A percentile compares a stretch with the other conserved stretches of the same genome.
These are phyloP conservation scores for Leptinotarsa haldemani DNA, from an alignment of 2,888 invertebrate species.

Conservation along the genomic window DNA sequence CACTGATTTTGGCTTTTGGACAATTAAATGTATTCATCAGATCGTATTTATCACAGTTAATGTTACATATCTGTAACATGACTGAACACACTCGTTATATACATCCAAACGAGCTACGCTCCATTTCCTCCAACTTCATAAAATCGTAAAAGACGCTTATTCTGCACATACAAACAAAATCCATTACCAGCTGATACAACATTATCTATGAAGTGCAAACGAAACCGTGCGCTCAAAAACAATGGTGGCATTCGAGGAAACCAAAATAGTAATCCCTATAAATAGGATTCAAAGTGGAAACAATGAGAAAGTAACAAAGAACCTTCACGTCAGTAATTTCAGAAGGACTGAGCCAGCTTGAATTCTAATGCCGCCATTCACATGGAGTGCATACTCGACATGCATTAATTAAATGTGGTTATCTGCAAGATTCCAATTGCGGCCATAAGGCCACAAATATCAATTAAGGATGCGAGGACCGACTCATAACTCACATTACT, in stretches of 20 bases:
- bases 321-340: constrained; percentile 49
- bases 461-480: constrained; percentile 65
- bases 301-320: constrained; percentile 51
- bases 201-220: constrained; percentile 34
- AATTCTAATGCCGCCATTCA: constrained; percentile 52
- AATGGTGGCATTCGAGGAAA: constrained; percentile 33
- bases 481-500: constrained; percentile 63
- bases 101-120: neutral
- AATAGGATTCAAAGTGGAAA: constrained; percentile 49
- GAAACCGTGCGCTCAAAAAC: constrained; percentile 31
- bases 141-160: constrained; percentile 20
- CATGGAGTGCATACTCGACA: constrained; percentile 56
- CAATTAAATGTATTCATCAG: too few relatives aligned
- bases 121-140: neutral
- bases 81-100: neutral
- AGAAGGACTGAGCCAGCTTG: constrained; percentile 44
- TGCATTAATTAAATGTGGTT: constrained; percentile 66
- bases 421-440: constrained; percentile 67
- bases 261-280: constrained; percentile 46
- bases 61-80: neutral
- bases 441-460: constrained; percentile 66
- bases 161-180: constrained; percentile 12
- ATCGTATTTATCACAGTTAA: too few relatives aligned
- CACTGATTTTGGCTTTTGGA: too few relatives aligned
- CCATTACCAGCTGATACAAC: constrained; percentile 30